phyloP scores from a whole-genome alignment of 2,113 vertebrate genomes.

The Heliornis fulica region DNA sequence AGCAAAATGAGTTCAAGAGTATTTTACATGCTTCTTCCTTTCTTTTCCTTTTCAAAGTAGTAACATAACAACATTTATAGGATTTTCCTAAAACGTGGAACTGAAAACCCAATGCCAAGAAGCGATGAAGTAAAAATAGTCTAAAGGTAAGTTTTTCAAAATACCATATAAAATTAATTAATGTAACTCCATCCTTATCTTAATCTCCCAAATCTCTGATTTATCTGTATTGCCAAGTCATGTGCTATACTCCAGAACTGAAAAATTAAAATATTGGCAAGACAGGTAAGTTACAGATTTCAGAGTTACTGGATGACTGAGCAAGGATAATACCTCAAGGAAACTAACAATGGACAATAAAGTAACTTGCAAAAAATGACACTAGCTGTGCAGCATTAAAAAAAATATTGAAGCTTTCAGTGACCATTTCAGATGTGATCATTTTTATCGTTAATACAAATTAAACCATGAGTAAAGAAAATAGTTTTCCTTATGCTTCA shows the following conservation, averaged over 20 bases:
- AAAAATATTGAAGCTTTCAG: background rate
- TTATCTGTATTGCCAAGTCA: background rate
- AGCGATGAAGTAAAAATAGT: background rate
- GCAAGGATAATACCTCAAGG: background rate
- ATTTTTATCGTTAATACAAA: background rate
- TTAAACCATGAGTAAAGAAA: background rate
- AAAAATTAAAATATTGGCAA: background rate
- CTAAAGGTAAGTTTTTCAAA: constrained; percentile 27
- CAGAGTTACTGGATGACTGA: background rate
- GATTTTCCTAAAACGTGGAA: constrained; percentile 73
- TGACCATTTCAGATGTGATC: background rate
- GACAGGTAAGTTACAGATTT: background rate
- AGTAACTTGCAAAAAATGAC: background rate
- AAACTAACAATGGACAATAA: background rate
- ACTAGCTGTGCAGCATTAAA: background rate
- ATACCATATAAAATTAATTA: background rate
- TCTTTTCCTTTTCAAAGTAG: constrained; percentile 55
- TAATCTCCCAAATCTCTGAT: background rate
- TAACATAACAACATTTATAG: constrained; percentile 65
- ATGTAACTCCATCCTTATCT: background rate
- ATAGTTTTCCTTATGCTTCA: background rate
- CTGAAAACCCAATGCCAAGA: constrained; percentile 33
- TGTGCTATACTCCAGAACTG: background rate
- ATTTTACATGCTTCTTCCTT: constrained; percentile 74
- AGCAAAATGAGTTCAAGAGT: constrained; percentile 74